These are phyloP conservation scores for Montifringilla adamsi DNA, from an alignment of 2,113 vertebrate species.

Conservation along the genomic window DNA sequence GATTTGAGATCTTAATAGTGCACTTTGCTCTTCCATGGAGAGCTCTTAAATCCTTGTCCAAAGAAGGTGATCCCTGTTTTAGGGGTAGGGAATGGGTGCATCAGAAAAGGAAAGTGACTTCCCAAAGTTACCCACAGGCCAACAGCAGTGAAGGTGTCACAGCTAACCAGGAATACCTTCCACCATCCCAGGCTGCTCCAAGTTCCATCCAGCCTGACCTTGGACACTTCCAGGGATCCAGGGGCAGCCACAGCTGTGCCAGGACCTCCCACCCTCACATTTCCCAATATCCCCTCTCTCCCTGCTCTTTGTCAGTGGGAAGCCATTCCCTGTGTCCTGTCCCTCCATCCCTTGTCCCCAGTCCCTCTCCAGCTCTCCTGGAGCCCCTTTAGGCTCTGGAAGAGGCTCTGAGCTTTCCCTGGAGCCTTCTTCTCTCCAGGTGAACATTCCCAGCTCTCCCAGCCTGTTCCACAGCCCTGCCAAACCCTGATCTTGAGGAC, in stretches of 20 bases:
- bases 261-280: rapidly evolving
- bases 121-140: not conserved
- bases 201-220: rapidly evolving
- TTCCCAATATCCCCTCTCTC: rapidly evolving
- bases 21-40: not conserved
- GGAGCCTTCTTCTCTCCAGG: not conserved
- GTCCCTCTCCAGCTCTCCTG: not conserved
- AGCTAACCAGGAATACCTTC: not conserved
- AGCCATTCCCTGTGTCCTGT: not conserved
- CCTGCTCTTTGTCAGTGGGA: rapidly evolving
- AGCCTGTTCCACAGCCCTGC: not conserved
- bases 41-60: not conserved
- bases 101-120: not conserved
- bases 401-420: not conserved
- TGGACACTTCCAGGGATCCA: not conserved
- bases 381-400: rapidly evolving
- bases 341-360: not conserved
- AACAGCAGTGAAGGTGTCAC: not conserved
- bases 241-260: not conserved
- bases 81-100: rapidly evolving
- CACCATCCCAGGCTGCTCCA: rapidly evolving
- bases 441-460: not conserved
- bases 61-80: not conserved
- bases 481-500: not conserved
- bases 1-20: not conserved